Percentiles rank a stretch among this genome's conserved stretches.
Evolutionary conservation across 2,797 vertebrate species (phyloP).

Genomic region (Glossophaga mutica): DNA sequence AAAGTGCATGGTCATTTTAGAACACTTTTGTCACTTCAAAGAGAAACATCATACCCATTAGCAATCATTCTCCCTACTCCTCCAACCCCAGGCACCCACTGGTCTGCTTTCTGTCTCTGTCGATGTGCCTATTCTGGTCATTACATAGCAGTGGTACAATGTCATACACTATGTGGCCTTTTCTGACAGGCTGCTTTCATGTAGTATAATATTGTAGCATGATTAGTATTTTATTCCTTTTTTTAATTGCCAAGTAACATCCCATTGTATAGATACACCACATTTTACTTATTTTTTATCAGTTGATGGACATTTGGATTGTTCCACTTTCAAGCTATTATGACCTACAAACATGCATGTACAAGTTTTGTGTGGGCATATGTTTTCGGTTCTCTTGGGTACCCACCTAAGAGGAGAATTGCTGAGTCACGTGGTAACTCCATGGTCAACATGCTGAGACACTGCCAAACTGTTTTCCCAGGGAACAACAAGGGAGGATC

Average conservation of each 20-base stretch:
- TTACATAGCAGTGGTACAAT: not conserved
- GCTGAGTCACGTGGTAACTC: not conserved
- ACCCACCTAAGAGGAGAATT: not conserved
- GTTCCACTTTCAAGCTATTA: not conserved
- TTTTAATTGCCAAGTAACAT: not conserved
- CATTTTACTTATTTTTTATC: not conserved
- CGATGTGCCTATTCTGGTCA: not conserved
- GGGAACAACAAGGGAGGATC: not conserved
- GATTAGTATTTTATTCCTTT: not conserved
- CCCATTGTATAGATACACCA: not conserved
- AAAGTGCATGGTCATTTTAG: not conserved
- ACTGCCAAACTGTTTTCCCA: not conserved
- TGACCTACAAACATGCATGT: not conserved
- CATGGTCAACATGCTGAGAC: not conserved
- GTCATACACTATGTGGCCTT: not conserved
- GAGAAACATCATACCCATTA: not conserved
- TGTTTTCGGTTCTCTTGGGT: not conserved
- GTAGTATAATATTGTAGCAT: not conserved
- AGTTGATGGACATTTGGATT: not conserved
- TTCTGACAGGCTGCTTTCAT: not conserved
- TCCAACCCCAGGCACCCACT: not conserved
- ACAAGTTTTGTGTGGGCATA: not conserved
- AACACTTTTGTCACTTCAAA: not conserved
- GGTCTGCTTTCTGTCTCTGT: not conserved
- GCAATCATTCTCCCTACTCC: not conserved